A percentile compares a stretch with the other conserved stretches of the same genome.
phyloP scores from a whole-genome alignment of 2,888 invertebrate genomes.

The Formica aserva region DNA sequence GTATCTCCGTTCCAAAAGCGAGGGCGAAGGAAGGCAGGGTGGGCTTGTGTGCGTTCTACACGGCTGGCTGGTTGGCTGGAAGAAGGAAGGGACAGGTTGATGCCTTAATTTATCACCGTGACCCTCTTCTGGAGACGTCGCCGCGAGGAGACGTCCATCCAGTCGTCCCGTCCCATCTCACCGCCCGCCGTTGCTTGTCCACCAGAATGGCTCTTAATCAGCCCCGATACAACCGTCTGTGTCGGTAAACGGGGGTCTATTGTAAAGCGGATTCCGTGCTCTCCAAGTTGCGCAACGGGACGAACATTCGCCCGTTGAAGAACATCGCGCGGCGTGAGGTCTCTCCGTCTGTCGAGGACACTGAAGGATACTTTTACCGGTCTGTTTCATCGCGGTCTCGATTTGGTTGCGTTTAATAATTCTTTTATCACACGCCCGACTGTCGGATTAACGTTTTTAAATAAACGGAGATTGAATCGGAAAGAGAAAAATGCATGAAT shows the following conservation, averaged over 20 bases:
- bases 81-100: slow-evolving; percentile 61
- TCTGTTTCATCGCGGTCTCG: neutral
- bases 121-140: slow-evolving; percentile 71
- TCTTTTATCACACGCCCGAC: neutral
- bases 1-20: slow-evolving; percentile 68
- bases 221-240: slow-evolving; percentile 70
- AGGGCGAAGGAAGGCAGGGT: slow-evolving; percentile 65
- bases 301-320: slow-evolving; percentile 15
- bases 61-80: slow-evolving; percentile 41
- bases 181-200: slow-evolving; percentile 49
- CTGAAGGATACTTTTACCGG: neutral
- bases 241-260: slow-evolving; percentile 65
- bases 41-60: neutral
- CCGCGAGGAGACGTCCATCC: slow-evolving; percentile 59
- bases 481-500: neutral
- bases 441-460: neutral
- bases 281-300: neutral
- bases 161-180: neutral
- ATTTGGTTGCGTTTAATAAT: neutral
- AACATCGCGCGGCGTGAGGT: neutral
- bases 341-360: neutral
- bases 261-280: slow-evolving; percentile 61
- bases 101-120: slow-evolving; percentile 81
- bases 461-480: neutral
- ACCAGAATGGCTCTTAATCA: slow-evolving; percentile 74